Base-by-base conservation (phyloP, 2,888 invertebrate species). In the Thymelicus acteon region DNA sequence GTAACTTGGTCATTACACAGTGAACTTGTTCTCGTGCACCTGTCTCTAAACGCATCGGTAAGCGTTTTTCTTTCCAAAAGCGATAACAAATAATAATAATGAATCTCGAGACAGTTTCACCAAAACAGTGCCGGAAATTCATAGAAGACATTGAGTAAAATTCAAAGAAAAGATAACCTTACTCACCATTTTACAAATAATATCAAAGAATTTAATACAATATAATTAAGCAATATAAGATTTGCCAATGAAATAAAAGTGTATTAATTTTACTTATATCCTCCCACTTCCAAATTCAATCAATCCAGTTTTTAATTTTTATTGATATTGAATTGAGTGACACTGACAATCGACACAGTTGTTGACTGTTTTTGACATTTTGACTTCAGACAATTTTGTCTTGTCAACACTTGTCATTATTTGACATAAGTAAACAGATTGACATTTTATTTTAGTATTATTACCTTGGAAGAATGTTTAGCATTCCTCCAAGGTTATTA, bases 171-270 rank as follows among this genome's bases (percentile, higher is more conserved):
- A 54, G 24, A 54, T 54, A 54, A 54, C 54, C 54, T 54, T 24
- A 54, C 44, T 44, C 44, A 44, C 54, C 54, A 54, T 54, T 54
- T 54, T 54, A 54, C 24, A 24, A 54, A 24, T 54, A 24, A 54
- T 24, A 10, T 19, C 24, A 6, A 24, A 54, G 12, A 24, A 8
- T 24, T 2, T 6, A 7, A 3, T 24, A 19, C 19, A 54, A 2
- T 4, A 8, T 19, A 52, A 6, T 49, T n/a, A 24, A 24, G 24
- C 3, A 12, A 54, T 24, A 24, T 54, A 15, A 10, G 8, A 15
- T 3, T 24, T 24, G 12, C 40, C 12, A 44, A 44, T 44, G 4
- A 10, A 44, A 44, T 12, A 44, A 54, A 12, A 31, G 1, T 54
- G 2, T 19, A 24, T 54, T 10, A 54, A 54, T 24, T 8, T 54